Evolutionary conservation across 2,888 invertebrate species (phyloP), one percentile per base, ranked within the genome.

Genomic region (Syritta pipiens): DNA sequence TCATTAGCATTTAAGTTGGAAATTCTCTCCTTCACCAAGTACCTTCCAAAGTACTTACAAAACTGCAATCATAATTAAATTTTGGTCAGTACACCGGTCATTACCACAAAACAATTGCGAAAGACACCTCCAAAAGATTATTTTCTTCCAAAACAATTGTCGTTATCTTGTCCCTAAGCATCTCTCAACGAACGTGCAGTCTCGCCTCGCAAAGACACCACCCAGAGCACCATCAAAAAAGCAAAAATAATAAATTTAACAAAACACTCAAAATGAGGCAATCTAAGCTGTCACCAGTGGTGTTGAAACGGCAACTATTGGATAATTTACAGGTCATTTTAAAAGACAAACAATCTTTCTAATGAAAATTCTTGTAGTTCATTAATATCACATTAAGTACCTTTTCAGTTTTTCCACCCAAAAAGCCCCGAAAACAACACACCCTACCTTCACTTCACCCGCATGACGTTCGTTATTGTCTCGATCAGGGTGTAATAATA

Each of bases 301-400:
- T 48, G 57, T 20, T 48, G 42, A 35, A 48, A 67, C 32, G 65
- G 72, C 81, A 82, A 81, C 79, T 82, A 81, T 82, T 79, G 83
- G 88, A 90, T 90, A 90, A 90, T 91, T 90, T 90, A 90, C 90
- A 90, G 90, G 91, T 90, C 90, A 90, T 89, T 90, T 90, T 90
- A 90, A 91, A 90, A 90, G 90, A 90, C 90, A 90, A 90, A 90
- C 90, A 90, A 90, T 90, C 90, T 90, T 90, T 90, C n/a, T 79
- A 91, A 91, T 91, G 91, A 91, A 91, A 91, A 86, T 91, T 91
- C 91, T 91, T 91, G 91, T 89, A 90, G 91, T 91, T 91, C 91
- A 91, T 91, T 91, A 91, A 91, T 91, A 91, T 91, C 90, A 89
- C 91, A 91, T 91, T 91, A 91, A 85, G 85, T 84, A 82, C 81